Conservation (phyloP, 2,113 vertebrate genomes). For the Thinocorus orbignyianus region DNA sequence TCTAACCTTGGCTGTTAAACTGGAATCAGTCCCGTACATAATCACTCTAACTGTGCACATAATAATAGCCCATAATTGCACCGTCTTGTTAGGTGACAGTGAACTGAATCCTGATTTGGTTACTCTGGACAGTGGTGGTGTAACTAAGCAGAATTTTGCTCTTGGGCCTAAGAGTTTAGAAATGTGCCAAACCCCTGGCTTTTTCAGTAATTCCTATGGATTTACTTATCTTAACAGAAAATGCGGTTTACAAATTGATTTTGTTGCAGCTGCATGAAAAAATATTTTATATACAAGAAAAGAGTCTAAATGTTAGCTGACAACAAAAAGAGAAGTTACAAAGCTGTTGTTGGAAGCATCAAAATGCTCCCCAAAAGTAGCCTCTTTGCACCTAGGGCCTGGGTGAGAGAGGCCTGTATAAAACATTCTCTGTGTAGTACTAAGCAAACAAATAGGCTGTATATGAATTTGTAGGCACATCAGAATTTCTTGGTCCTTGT, state of each 20-base stretch:
- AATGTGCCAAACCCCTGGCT: neutral
- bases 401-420: neutral
- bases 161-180: neutral
- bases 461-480: neutral
- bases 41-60: neutral
- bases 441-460: neutral
- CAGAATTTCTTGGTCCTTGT: neutral
- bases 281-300: neutral
- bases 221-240: neutral
- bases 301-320: neutral
- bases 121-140: neutral
- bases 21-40: neutral
- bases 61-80: neutral
- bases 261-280: neutral
- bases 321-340: neutral
- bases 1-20: neutral
- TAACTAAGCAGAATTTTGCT: neutral
- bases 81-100: neutral
- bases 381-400: neutral
- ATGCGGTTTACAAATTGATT: neutral
- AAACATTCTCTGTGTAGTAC: neutral
- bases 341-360: neutral
- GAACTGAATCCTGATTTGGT: neutral
- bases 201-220: constrained; percentile 12
- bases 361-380: neutral